Base-by-base conservation (phyloP, 2,797 vertebrate genomes). In the Pipistrellus kuhlii region DNA sequence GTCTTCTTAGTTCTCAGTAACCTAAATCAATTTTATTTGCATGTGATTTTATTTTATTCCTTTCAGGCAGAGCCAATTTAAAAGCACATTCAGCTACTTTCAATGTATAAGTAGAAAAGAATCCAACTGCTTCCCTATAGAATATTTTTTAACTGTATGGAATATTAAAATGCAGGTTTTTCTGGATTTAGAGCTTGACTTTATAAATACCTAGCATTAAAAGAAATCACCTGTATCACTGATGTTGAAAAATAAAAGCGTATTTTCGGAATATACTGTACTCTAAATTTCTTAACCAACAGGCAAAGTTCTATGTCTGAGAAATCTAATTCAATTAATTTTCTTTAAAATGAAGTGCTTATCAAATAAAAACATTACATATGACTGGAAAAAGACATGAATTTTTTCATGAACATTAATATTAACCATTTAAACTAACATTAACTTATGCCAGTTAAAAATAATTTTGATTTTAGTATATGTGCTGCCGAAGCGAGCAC, bases 31-130 rank as follows among this genome's bases (percentile, higher is more conserved):
- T 86, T 89, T 85, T 91, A 90, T 93, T 87, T 76, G 68, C 41
- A 72, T 95, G 72, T 85, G 48, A 95, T 91, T 84, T 78, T 51
- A 87, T 71, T 93, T 96, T 82, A 38, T 30, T 90, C 12, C 72
- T 93, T 93, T 86, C 32, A 90, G n/a, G 68, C 35, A 73, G 30
- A 83, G 30, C 15, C 76, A 46, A 76, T 62, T 72, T 80, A 76
- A 44, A 94, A 94, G 64, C 41, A 85, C 46, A 75, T 48, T 95
- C 27, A 85, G 11, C 68, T 85, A 69, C 13, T 77, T 94, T 95
- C 53, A 75, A 85, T 76, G 71, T 44, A 44, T 30, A 80, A 93
- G 76, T 41, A 85, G 18, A 94, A 87, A 92, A 84, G 17, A 38
- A 68, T 53, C 69, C 69, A 78, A 57, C 3, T 55, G 25, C n/a